A percentile compares a stretch with the other conserved stretches of the same genome.
Evolutionary conservation across 2,888 invertebrate species (phyloP).

Genomic region (Trichogramma evanescens): DNA sequence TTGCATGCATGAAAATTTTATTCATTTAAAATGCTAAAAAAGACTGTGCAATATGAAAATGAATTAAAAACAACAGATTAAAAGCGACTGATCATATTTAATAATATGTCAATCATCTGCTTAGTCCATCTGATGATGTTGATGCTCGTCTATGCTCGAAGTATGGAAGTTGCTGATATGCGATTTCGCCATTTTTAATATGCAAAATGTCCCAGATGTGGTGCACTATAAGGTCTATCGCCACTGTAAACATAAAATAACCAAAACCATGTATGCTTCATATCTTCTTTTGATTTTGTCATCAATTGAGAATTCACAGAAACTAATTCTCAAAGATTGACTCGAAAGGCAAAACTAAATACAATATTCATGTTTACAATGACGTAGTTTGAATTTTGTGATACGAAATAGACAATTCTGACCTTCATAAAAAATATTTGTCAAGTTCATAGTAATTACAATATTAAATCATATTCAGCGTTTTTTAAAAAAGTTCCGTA

Average conservation of each 20-base stretch:
- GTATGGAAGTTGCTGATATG: constrained; percentile 49
- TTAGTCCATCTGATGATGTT: constrained; percentile 45
- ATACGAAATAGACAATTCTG: too few species aligned
- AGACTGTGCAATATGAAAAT: background rate
- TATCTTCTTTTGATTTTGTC: constrained; percentile 20
- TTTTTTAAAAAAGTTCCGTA: too few species aligned
- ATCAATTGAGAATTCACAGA: background rate
- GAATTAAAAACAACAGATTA: too few species aligned
- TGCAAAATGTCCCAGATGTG: constrained; percentile 96
- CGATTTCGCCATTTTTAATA: constrained; percentile 50
- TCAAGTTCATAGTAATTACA: too few species aligned
- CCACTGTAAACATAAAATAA: constrained; percentile 76
- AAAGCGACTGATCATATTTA: background rate
- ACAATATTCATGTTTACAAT: too few species aligned
- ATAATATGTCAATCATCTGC: constrained; percentile 35
- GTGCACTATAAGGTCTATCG: constrained; percentile 98
- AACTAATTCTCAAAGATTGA: too few species aligned
- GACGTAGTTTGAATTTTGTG: too few species aligned
- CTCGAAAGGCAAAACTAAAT: too few species aligned
- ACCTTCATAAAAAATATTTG: too few species aligned
- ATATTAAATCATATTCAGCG: too few species aligned
- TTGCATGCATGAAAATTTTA: too few species aligned
- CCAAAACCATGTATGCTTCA: constrained; percentile 51
- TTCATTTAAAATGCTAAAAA: too few species aligned
- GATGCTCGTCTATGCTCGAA: constrained; percentile 44